These are phyloP conservation scores for Lottia gigantea DNA, from an alignment of 2,888 invertebrate species.

Conservation along the genomic window DNA sequence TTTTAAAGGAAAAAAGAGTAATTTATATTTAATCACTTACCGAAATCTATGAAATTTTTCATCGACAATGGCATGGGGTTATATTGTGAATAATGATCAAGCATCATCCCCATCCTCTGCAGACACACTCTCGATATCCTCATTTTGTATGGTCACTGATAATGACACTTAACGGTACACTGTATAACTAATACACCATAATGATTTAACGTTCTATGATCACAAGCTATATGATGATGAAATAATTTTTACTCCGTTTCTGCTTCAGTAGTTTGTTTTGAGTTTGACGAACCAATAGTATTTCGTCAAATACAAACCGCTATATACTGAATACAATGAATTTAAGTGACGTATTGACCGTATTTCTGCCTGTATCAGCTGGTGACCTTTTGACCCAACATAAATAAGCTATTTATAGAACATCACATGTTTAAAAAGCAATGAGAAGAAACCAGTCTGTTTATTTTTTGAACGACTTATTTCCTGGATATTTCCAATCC, in stretches of 20 bases:
- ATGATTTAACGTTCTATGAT: background rate
- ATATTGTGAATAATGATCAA: constrained; percentile 83
- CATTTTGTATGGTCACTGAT: constrained; percentile 17
- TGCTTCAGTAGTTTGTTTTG: background rate
- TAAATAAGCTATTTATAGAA: background rate
- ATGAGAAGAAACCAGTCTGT: too few relatives aligned
- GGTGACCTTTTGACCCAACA: background rate
- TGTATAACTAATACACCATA: background rate
- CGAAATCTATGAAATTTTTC: constrained; percentile 97
- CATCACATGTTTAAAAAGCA: too few relatives aligned
- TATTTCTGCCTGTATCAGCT: constrained; percentile 1
- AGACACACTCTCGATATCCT: constrained; percentile 20
- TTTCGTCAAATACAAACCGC: too few relatives aligned
- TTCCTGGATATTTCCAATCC: too few relatives aligned
- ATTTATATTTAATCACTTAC: constrained; percentile 65
- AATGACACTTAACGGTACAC: background rate
- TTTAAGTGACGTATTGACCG: background rate
- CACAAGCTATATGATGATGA: background rate
- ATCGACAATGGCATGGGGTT: constrained; percentile 95
- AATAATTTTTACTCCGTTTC: background rate
- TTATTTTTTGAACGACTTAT: too few relatives aligned
- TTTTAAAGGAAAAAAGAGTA: too few relatives aligned
- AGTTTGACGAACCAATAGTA: background rate
- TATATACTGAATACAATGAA: background rate
- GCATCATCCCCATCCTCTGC: constrained; percentile 26